Percentiles rank a stretch among this genome's conserved stretches.
phyloP scores from a whole-genome alignment of 2,113 vertebrate genomes.

The Cinclus mexicanus region DNA sequence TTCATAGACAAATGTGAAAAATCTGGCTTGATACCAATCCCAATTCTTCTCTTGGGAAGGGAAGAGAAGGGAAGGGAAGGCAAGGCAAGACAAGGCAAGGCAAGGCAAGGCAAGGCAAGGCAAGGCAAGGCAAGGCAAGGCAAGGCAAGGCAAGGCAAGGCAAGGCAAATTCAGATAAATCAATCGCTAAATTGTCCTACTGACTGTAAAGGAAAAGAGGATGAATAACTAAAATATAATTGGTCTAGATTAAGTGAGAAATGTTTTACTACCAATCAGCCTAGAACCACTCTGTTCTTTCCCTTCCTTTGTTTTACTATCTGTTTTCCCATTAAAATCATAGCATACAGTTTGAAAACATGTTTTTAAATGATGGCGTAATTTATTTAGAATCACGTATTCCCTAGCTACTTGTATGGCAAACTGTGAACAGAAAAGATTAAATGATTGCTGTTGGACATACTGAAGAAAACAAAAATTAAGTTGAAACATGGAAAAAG shows the following conservation, averaged over 20 bases:
- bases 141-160: too few species aligned
- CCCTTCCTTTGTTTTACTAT: neutral
- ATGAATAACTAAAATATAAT: neutral
- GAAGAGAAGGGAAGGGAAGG: too few species aligned
- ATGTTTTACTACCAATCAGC: neutral
- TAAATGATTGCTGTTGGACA: neutral
- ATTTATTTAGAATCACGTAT: neutral
- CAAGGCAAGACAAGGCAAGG: neutral
- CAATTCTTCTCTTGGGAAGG: neutral
- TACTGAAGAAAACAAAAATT: neutral
- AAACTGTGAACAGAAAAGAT: neutral
- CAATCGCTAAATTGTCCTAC: neutral
- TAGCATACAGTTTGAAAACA: neutral
- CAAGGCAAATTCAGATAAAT: neutral
- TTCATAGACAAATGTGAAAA: rapidly evolving
- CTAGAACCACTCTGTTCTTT: neutral
- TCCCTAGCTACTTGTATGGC: neutral
- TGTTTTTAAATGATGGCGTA: neutral
- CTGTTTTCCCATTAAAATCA: neutral
- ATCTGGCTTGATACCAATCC: neutral
- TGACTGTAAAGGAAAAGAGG: neutral
- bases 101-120: too few species aligned
- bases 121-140: too few species aligned
- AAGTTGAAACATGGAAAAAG: neutral
- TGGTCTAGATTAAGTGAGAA: neutral